Percentiles rank a stretch among this genome's conserved stretches.
Evolutionary conservation across 35 echinoderm and acorn worm genomes (phyloP).

Genomic region (Acanthaster planci): DNA sequence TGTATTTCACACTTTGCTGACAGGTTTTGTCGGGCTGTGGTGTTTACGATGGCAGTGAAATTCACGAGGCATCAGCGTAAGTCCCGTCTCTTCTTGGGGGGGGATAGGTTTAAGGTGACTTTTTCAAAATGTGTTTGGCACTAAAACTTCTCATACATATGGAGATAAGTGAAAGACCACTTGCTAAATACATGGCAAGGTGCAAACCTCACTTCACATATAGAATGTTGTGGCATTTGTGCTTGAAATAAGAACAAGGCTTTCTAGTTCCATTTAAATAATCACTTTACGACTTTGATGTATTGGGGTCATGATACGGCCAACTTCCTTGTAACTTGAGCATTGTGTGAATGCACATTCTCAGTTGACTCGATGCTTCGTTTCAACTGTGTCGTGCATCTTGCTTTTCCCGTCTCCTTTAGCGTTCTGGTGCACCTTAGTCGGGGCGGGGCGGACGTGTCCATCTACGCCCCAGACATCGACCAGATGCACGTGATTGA

Average conservation of each 20-base stretch:
- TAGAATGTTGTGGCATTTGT: neutral
- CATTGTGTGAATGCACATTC: too few relatives aligned
- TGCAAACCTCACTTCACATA: too few relatives aligned
- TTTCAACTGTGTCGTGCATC: neutral
- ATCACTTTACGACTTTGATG: too few relatives aligned
- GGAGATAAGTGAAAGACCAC: too few relatives aligned
- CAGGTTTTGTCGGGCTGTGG: constrained; percentile 89
- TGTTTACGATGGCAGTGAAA: constrained; percentile 94
- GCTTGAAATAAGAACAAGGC: neutral
- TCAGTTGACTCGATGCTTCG: neutral
- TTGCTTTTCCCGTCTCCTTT: constrained; percentile 8
- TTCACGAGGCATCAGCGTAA: constrained; percentile 96
- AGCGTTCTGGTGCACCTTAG: constrained; percentile 90
- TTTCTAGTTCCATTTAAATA: neutral
- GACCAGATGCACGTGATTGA: constrained; percentile 95
- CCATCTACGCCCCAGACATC: constrained; percentile 92
- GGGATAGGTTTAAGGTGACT: too few relatives aligned
- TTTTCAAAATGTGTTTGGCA: too few relatives aligned
- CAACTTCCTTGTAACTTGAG: too few relatives aligned
- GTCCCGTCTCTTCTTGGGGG: neutral
- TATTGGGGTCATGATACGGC: too few relatives aligned
- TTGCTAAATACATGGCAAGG: too few relatives aligned
- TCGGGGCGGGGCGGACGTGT: constrained; percentile 68
- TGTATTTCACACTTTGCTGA: neutral
- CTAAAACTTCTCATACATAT: too few relatives aligned